These are phyloP conservation scores for Spheniscus mendiculus DNA, from an alignment of 2,113 vertebrate species.

Conservation along the genomic window DNA sequence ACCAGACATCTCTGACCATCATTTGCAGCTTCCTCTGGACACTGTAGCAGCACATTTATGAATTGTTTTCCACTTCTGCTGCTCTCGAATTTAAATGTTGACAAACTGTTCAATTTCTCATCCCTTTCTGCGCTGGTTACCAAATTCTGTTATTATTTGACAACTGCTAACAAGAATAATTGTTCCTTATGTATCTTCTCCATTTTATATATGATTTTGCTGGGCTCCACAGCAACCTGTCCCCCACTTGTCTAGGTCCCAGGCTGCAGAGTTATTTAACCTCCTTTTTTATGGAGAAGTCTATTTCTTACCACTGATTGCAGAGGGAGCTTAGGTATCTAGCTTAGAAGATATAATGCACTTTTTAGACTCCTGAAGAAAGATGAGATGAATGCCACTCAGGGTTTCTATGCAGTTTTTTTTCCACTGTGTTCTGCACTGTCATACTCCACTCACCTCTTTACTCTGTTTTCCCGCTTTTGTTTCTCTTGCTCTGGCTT, in stretches of 20 bases:
- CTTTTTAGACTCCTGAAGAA: background rate
- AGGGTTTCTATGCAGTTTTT: background rate
- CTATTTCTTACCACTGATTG: background rate
- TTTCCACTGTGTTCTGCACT: fast-evolving
- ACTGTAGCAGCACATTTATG: background rate
- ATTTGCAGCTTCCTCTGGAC: background rate
- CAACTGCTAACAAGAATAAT: background rate
- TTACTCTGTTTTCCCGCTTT: background rate
- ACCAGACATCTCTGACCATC: background rate
- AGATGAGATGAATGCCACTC: background rate
- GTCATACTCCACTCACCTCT: background rate
- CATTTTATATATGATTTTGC: background rate
- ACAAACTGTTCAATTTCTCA: background rate
- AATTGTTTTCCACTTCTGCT: background rate
- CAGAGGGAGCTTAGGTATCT: background rate
- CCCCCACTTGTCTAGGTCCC: fast-evolving
- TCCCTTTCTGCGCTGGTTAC: background rate
- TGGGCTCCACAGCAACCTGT: background rate
- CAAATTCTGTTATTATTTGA: background rate
- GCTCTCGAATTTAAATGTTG: background rate
- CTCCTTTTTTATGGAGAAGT: background rate
- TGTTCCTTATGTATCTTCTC: background rate
- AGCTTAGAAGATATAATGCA: background rate
- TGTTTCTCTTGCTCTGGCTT: background rate
- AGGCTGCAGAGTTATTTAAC: background rate